phyloP scores from a whole-genome alignment of 1,140 invertebrate species.

The Drosophila trapezifrons region DNA sequence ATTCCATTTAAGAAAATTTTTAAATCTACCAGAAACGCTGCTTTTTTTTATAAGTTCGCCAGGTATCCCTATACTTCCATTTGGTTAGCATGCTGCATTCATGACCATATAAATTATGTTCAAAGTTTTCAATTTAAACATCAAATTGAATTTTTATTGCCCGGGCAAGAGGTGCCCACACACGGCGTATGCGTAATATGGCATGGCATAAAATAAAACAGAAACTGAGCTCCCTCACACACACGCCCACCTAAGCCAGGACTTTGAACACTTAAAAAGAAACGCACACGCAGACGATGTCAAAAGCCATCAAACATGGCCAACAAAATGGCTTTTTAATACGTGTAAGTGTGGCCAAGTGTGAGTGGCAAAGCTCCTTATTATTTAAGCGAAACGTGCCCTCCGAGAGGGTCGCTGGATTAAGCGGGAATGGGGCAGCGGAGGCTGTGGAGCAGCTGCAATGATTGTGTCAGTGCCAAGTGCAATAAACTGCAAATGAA shows the following conservation, averaged over 20 bases:
- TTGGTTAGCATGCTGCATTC: slow-evolving; percentile 38
- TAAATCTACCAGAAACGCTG: too few species aligned
- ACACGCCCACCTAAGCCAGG: slow-evolving; percentile 33
- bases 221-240: slow-evolving; percentile 12
- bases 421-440: slow-evolving; percentile 9
- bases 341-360: slow-evolving; percentile 70
- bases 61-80: background rate
- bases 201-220: slow-evolving; percentile 60
- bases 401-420: background rate
- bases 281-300: slow-evolving; percentile 58
- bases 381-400: slow-evolving; percentile 49
- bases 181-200: slow-evolving; percentile 68
- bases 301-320: slow-evolving; percentile 79
- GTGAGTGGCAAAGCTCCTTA: slow-evolving; percentile 46
- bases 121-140: slow-evolving; percentile 78
- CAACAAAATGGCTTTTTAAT: slow-evolving; percentile 80
- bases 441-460: slow-evolving; percentile 49
- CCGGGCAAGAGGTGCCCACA: slow-evolving; percentile 38
- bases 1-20: background rate
- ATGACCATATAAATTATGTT: slow-evolving; percentile 50
- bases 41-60: background rate
- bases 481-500: slow-evolving; percentile 82
- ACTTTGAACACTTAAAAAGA: slow-evolving; percentile 53
- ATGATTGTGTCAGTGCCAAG: slow-evolving; percentile 68
- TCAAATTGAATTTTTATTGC: slow-evolving; percentile 78